phyloP scores from a whole-genome alignment of 2,888 invertebrate species.

The Eilema griseolum region DNA sequence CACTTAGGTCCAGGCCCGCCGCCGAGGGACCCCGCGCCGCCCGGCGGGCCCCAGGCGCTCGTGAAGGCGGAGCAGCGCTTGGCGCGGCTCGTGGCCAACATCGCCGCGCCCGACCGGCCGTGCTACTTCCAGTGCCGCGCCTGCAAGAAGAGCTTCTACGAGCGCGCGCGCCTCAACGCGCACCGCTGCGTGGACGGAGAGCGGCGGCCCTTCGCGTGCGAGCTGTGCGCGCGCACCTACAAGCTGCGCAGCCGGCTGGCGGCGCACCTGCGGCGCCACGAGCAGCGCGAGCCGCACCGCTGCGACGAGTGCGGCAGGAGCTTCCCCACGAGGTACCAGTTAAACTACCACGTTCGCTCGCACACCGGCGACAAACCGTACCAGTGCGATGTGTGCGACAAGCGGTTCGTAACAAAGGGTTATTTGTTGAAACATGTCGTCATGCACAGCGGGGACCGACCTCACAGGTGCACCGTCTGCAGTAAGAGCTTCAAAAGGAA shows the following conservation, averaged over 20 bases:
- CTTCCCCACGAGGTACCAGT: background rate
- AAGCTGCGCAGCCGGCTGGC: background rate
- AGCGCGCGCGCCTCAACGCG: background rate
- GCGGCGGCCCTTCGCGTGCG: background rate
- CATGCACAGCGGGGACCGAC: too few species aligned
- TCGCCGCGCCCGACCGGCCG: background rate
- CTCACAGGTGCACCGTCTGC: too few species aligned
- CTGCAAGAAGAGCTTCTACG: conserved; percentile 11
- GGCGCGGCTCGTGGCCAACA: background rate
- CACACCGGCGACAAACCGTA: too few species aligned
- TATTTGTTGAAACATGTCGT: too few species aligned
- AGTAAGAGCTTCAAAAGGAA: too few species aligned
- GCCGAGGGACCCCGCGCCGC: background rate
- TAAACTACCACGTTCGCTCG: background rate
- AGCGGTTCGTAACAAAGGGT: too few species aligned
- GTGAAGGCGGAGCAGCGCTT: too few species aligned
- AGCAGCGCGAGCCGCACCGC: background rate
- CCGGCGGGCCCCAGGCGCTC: too few species aligned
- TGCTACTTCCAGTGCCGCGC: background rate
- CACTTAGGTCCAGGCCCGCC: background rate
- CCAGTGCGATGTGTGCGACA: too few species aligned
- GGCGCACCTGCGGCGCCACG: background rate
- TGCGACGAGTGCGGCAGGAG: background rate
- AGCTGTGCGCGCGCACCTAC: background rate
- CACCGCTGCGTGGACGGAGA: background rate